phyloP scores from a whole-genome alignment of 30 jellyfish, hydroid and myxozoan species.

The Aurelia coerulea region DNA sequence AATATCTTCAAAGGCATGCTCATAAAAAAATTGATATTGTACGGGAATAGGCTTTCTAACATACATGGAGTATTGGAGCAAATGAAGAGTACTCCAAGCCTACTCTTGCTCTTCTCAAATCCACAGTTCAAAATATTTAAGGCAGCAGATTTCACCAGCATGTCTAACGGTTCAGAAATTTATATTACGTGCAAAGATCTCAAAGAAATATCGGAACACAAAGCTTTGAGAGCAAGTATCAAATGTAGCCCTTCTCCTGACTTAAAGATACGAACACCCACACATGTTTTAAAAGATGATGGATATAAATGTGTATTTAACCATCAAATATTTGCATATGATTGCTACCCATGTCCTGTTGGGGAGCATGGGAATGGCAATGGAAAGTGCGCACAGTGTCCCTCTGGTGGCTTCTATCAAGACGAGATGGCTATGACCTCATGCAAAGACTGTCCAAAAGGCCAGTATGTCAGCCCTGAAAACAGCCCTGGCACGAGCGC shows the following conservation, averaged over 20 bases:
- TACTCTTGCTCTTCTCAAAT: conserved; percentile 20
- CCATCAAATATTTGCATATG: not conserved
- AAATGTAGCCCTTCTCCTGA: conserved; percentile 30
- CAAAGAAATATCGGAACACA: not conserved
- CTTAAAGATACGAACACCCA: not conserved
- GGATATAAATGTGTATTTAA: conserved; percentile 37
- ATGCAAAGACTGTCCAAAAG: conserved; percentile 52
- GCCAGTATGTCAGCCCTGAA: conserved; percentile 56
- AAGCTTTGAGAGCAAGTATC: conserved; percentile 14
- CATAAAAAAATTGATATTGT: not conserved
- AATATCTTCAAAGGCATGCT: conserved; percentile 12
- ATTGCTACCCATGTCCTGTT: conserved; percentile 47
- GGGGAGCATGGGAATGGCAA: conserved; percentile 8
- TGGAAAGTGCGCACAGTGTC: conserved; percentile 33
- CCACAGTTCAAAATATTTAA: conserved; percentile 6
- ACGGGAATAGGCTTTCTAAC: conserved; percentile 12
- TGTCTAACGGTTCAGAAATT: conserved; percentile 18
- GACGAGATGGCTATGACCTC: conserved; percentile 32
- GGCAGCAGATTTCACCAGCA: not conserved
- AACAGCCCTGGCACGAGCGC: conserved; percentile 47
- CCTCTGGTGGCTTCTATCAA: conserved; percentile 60
- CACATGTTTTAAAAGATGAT: not conserved
- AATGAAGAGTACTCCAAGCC: not conserved
- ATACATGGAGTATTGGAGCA: conserved; percentile 21
- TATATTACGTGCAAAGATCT: conserved; percentile 23